Conservation (phyloP, 1,140 invertebrate species). For the Bemisia tabaci region DNA sequence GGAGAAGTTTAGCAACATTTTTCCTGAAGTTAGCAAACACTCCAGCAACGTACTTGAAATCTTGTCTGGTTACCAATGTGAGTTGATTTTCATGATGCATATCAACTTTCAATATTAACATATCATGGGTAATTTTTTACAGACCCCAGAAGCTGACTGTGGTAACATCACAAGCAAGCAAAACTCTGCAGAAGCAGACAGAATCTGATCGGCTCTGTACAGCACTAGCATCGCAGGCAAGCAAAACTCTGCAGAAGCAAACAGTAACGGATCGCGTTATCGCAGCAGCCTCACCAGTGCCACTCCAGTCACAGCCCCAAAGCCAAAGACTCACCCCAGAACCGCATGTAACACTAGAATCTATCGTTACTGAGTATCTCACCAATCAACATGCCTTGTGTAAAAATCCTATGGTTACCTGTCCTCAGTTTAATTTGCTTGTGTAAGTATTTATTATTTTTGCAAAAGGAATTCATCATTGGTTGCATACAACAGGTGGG, state of each 20-base stretch:
- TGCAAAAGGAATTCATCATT: constrained; percentile 6
- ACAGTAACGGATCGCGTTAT: constrained; percentile 24
- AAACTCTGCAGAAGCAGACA: constrained; percentile 54
- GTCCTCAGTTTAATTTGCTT: constrained; percentile 79
- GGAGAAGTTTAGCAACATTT: too few relatives aligned
- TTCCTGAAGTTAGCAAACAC: too few relatives aligned
- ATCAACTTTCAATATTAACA: too few relatives aligned
- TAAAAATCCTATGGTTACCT: constrained; percentile 83
- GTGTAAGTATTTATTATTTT: constrained; percentile 38
- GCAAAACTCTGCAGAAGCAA: constrained; percentile 53
- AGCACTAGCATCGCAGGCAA: constrained; percentile 12
- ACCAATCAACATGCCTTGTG: constrained; percentile 90
- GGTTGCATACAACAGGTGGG: background rate
- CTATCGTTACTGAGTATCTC: constrained; percentile 90
- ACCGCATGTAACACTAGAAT: constrained; percentile 58
- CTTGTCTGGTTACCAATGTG: too few relatives aligned
- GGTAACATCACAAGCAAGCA: constrained; percentile 18
- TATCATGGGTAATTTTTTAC: too few relatives aligned
- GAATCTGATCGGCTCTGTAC: constrained; percentile 20
- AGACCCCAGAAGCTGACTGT: too few relatives aligned
- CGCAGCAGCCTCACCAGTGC: background rate
- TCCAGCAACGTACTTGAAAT: too few relatives aligned
- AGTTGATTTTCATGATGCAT: too few relatives aligned
- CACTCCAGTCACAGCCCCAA: constrained; percentile 22
- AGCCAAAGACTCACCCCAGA: constrained; percentile 18